These are phyloP conservation scores for Fragum sueziense DNA, from an alignment of 2,888 invertebrate species.

Conservation along the genomic window DNA sequence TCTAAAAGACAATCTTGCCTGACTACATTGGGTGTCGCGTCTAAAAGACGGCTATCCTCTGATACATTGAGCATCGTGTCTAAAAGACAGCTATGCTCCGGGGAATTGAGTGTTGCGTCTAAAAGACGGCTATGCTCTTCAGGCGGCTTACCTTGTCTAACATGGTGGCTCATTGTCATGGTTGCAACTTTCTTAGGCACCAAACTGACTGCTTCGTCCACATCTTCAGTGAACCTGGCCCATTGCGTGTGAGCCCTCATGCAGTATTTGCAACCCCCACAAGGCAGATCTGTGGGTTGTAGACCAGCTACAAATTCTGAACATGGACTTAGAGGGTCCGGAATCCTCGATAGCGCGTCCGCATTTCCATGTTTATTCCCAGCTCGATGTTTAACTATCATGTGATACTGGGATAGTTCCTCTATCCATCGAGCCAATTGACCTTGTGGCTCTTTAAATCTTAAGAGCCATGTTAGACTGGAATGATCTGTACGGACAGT, in stretches of 20 bases:
- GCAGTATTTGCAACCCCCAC: constrained; percentile 51
- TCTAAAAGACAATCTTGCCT: not conserved
- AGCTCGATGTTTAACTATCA: constrained; percentile 44
- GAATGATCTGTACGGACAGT: constrained; percentile 54
- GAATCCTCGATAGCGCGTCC: constrained; percentile 38
- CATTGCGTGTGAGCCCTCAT: constrained; percentile 29
- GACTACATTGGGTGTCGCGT: not conserved
- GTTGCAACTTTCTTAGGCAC: not conserved
- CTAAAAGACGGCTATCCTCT: not conserved
- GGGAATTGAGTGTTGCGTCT: not conserved
- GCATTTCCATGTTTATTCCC: constrained; percentile 35
- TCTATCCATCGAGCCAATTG: constrained; percentile 59
- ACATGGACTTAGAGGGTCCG: constrained; percentile 17
- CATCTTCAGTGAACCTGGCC: constrained; percentile 23
- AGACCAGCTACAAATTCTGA: constrained; percentile 5
- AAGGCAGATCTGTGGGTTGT: constrained; percentile 36
- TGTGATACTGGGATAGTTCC: constrained; percentile 52
- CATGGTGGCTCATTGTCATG: not conserved
- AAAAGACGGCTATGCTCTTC: not conserved
- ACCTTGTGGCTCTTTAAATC: constrained; percentile 31
- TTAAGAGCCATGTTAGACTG: constrained; percentile 35
- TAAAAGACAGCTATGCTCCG: not conserved
- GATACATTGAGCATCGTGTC: not conserved
- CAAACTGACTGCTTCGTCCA: constrained; percentile 30
- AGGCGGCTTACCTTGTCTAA: not conserved